phyloP scores from a whole-genome alignment of 2,888 invertebrate species.

The Cylindroiulus punctatus region DNA sequence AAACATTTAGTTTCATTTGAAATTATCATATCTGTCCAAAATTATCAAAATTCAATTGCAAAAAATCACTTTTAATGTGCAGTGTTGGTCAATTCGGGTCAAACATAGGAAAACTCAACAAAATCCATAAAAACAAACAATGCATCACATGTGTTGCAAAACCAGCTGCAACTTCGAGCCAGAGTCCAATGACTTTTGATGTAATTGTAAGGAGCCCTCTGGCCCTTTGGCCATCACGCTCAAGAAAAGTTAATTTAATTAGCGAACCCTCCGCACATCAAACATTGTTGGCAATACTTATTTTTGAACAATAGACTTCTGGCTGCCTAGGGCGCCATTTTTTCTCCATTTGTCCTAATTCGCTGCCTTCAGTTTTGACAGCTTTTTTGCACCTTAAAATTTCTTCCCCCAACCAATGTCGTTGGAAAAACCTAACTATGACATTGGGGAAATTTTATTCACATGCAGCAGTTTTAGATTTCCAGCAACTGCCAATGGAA shows the following conservation, averaged over 20 bases:
- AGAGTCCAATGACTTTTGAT: neutral
- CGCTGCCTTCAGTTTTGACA: neutral
- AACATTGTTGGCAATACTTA: neutral
- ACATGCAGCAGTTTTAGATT: neutral
- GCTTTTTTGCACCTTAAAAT: neutral
- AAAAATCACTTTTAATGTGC: too few relatives aligned
- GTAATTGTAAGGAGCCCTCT: neutral
- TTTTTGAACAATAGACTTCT: neutral
- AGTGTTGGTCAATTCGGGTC: too few relatives aligned
- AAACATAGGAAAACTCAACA: too few relatives aligned
- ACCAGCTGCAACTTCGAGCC: neutral
- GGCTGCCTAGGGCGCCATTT: neutral
- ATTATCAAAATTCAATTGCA: too few relatives aligned
- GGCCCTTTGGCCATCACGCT: neutral
- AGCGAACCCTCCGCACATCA: neutral
- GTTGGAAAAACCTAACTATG: neutral
- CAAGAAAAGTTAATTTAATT: neutral
- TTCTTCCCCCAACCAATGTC: neutral
- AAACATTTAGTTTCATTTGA: too few relatives aligned
- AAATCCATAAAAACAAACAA: too few relatives aligned
- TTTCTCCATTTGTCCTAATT: conserved; percentile 7
- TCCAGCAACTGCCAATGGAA: neutral
- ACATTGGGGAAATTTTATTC: neutral
- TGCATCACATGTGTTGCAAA: neutral
- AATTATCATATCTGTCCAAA: too few relatives aligned